Evolutionary conservation across 2,113 vertebrate genomes (phyloP).

Genomic region (Thomomys bottae): DNA sequence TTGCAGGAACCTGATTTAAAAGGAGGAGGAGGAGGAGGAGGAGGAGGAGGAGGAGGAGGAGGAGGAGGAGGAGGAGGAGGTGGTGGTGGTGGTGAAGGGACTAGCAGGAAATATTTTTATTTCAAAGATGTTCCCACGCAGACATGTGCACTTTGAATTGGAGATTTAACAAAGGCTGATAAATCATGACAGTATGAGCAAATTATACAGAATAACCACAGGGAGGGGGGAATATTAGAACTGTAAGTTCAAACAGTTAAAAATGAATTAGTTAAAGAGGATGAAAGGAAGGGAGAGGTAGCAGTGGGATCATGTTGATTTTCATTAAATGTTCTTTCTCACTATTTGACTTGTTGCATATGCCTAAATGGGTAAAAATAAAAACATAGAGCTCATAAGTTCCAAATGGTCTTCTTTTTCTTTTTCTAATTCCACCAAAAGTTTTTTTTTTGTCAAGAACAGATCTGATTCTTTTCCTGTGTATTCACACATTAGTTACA

Average conservation of each 20-base stretch:
- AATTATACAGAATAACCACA: neutral
- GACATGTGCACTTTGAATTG: neutral
- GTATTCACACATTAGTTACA: conserved; percentile 86
- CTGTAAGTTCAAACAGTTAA: neutral
- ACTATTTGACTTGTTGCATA: conserved; percentile 44
- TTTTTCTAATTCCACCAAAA: conserved; percentile 82
- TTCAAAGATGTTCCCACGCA: conserved; percentile 33
- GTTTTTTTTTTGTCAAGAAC: conserved; percentile 79
- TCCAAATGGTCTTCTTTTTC: neutral
- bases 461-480: conserved; percentile 82
- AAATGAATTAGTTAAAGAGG: neutral
- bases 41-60: too few species aligned
- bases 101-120: neutral
- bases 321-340: conserved; percentile 37
- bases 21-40: too few species aligned
- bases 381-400: conserved; percentile 50
- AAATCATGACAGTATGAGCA: neutral
- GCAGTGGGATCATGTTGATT: neutral
- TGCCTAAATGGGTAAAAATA: conserved; percentile 32
- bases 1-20: neutral
- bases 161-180: neutral
- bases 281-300: neutral
- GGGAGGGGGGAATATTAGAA: neutral
- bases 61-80: too few species aligned
- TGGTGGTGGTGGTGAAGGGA: neutral